Conservation (phyloP, 2,888 invertebrate species). For the Gryllus longicercus region DNA sequence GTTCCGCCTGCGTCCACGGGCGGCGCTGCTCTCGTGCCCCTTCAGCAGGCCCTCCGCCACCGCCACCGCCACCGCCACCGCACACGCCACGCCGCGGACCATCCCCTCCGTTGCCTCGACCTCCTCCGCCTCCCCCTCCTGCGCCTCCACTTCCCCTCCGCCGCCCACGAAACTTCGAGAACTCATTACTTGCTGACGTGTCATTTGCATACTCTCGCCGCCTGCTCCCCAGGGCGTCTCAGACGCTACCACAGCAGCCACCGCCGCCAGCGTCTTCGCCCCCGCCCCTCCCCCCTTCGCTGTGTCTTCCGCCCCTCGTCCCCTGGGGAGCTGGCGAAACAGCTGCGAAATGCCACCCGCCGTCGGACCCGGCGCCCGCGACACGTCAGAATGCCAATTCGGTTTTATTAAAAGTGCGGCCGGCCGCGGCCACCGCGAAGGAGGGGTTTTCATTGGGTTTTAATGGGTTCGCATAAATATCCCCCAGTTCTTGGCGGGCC, state of each 20-base stretch:
- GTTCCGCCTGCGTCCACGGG: no score
- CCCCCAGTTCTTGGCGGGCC: not conserved
- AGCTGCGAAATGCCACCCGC: not conserved
- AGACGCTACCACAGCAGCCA: not conserved
- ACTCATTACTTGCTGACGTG: slow-evolving; percentile 29
- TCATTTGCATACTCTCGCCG: slow-evolving; percentile 28
- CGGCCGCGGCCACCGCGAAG: not conserved
- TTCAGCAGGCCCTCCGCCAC: not conserved
- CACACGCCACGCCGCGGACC: not conserved
- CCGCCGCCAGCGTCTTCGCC: not conserved
- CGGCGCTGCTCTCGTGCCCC: no score
- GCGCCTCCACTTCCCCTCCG: not conserved
- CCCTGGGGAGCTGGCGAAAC: not conserved
- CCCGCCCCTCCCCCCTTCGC: not conserved
- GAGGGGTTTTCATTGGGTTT: not conserved
- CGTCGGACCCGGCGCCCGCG: not conserved
- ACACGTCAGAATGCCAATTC: no score
- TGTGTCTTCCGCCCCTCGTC: not conserved
- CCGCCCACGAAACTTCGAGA: slow-evolving; percentile 25
- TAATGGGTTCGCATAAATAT: slow-evolving; percentile 1
- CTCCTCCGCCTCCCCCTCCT: not conserved
- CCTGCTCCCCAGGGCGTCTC: slow-evolving; percentile 18
- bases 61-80: not conserved
- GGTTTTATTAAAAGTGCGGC: not conserved
- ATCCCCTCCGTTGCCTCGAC: not conserved